These are phyloP conservation scores for Merodon equestris DNA, from an alignment of 2,888 invertebrate genomes.

Conservation along the genomic window DNA sequence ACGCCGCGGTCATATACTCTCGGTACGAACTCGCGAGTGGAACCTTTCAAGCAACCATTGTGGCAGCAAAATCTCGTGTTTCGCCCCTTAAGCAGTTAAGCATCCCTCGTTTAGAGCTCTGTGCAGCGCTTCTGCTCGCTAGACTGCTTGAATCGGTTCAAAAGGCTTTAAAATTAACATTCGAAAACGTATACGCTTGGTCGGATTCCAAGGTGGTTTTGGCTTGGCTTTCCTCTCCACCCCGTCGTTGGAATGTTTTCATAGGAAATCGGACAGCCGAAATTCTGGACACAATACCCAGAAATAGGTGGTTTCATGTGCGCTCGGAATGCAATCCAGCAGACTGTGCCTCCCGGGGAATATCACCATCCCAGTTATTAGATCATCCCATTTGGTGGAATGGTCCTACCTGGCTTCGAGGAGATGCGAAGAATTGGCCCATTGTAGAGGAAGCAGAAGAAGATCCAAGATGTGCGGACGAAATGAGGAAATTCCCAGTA, in stretches of 20 bases:
- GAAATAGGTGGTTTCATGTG: slow-evolving; percentile 4
- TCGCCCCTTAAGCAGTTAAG: no score
- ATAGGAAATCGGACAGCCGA: slow-evolving; percentile 6
- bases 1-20: no score
- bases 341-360: background rate
- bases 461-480: no score
- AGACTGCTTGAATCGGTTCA: background rate
- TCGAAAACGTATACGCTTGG: background rate
- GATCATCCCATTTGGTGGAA: slow-evolving; percentile 6
- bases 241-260: background rate
- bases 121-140: background rate
- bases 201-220: background rate
- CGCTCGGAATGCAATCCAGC: background rate
- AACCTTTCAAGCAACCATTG: no score
- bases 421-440: no score
- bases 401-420: slow-evolving; percentile 5
- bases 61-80: no score
- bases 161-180: background rate
- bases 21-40: no score
- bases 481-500: no score
- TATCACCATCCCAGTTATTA: background rate
- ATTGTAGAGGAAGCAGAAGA: no score
- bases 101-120: slow-evolving; percentile 4
- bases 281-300: background rate
- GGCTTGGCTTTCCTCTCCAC: background rate